Evolutionary conservation across 1,140 invertebrate species (phyloP).

Genomic region (Episyrphus balteatus): DNA sequence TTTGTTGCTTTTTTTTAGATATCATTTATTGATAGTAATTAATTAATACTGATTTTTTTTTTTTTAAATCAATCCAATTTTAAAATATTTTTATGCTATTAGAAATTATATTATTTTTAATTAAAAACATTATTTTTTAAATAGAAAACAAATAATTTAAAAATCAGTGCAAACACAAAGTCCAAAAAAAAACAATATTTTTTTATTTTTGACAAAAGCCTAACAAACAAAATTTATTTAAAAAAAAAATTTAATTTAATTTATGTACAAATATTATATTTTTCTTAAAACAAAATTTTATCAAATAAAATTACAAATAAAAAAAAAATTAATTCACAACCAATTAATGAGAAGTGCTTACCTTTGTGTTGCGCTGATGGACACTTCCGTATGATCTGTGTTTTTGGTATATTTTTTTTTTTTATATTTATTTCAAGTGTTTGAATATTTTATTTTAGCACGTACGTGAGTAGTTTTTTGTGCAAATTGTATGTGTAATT

Average conservation of each 20-base stretch:
- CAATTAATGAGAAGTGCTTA: conserved; percentile 15
- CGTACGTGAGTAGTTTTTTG: background rate
- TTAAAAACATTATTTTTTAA: too few species aligned
- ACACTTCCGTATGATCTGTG: conserved; percentile 34
- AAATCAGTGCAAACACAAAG: too few species aligned
- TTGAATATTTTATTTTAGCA: background rate
- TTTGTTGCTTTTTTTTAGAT: too few species aligned
- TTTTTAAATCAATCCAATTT: too few species aligned
- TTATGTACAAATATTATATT: background rate
- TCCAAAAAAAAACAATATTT: too few species aligned
- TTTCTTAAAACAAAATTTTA: background rate
- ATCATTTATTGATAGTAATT: too few species aligned
- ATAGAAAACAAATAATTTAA: too few species aligned
- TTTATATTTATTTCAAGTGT: background rate
- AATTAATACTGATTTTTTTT: too few species aligned
- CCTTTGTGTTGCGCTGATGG: conserved; percentile 32
- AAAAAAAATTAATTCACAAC: background rate
- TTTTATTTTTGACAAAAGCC: too few species aligned
- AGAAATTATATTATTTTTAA: too few species aligned
- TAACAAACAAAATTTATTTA: background rate
- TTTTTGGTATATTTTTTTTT: background rate
- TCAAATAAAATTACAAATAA: conserved; percentile 1
- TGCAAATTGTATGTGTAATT: background rate
- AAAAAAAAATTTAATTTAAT: background rate
- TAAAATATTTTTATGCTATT: too few species aligned